Evolutionary conservation across 1,140 invertebrate species (phyloP).

Genomic region (Microplitis demolitor): DNA sequence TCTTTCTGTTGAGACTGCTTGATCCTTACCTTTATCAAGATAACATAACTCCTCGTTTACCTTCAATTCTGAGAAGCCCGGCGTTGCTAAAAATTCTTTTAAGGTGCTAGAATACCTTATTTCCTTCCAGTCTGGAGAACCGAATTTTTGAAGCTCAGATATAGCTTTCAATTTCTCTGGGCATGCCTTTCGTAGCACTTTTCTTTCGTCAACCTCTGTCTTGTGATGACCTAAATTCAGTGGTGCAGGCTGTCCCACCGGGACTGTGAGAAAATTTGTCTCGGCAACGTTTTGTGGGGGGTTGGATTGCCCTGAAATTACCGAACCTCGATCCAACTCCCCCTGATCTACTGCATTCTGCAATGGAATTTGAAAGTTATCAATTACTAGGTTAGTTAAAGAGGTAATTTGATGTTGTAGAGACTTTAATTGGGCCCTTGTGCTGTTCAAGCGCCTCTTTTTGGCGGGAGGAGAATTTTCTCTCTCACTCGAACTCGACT

Average conservation of each 20-base stretch:
- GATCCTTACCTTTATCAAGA: conserved; percentile 21
- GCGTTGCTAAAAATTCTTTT: conserved; percentile 22
- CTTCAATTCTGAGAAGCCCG: conserved; percentile 31
- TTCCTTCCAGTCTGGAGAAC: conserved; percentile 18
- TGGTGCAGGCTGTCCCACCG: not conserved
- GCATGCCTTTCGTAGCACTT: not conserved
- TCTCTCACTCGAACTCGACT: too few relatives aligned
- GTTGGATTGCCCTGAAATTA: too few relatives aligned
- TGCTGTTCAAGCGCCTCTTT: too few relatives aligned
- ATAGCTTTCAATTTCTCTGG: conserved; percentile 1
- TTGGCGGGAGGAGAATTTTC: too few relatives aligned
- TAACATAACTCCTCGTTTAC: conserved; percentile 34
- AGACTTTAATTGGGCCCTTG: too few relatives aligned
- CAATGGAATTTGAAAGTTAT: too few relatives aligned
- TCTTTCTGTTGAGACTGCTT: not conserved
- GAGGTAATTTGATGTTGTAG: too few relatives aligned
- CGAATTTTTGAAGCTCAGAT: conserved; percentile 18
- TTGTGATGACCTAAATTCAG: conserved; percentile 12
- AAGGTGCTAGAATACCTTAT: conserved; percentile 22
- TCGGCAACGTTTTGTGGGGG: too few relatives aligned
- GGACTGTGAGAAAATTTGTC: too few relatives aligned
- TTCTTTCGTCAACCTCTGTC: conserved; percentile 19
- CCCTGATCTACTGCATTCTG: too few relatives aligned
- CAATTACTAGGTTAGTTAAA: too few relatives aligned
- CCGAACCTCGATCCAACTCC: too few relatives aligned